phyloP scores from a whole-genome alignment of 2,888 invertebrate genomes.

The Epinotia demarniana region DNA sequence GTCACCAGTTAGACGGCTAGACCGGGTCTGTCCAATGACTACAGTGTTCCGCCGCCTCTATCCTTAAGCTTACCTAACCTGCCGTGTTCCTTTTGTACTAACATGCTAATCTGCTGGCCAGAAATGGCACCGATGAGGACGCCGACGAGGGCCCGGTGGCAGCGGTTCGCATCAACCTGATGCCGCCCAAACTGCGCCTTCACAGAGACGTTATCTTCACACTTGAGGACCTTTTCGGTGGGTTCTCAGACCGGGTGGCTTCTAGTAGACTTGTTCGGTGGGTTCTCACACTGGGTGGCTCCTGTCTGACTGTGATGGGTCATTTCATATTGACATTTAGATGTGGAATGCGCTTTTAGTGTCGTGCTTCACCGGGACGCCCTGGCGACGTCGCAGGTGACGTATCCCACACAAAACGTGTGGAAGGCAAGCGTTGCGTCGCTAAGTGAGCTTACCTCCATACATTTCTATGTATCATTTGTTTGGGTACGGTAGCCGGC shows the following conservation, averaged over 20 bases:
- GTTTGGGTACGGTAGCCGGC: too few species aligned
- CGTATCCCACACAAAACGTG: too few species aligned
- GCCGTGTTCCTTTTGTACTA: neutral
- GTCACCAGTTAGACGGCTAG: too few species aligned
- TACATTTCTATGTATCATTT: too few species aligned
- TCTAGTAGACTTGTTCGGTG: neutral
- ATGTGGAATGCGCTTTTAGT: neutral
- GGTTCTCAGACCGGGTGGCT: conserved; percentile 42
- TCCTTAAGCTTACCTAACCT: neutral
- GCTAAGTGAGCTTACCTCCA: too few species aligned
- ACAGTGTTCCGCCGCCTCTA: neutral
- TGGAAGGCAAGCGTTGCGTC: too few species aligned
- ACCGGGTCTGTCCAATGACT: neutral
- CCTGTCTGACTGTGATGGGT: neutral
- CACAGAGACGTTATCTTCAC: conserved; percentile 79
- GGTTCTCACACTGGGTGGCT: too few species aligned
- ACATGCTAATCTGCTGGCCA: neutral
- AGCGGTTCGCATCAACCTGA: conserved; percentile 70
- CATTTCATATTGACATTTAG: too few species aligned
- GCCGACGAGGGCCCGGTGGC: conserved; percentile 56
- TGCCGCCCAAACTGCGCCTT: conserved; percentile 77
- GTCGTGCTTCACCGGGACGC: too few species aligned
- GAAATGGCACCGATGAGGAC: conserved; percentile 62
- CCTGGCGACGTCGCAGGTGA: too few species aligned
- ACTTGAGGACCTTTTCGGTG: conserved; percentile 78